Evolutionary conservation across 2,888 invertebrate species (phyloP).

Genomic region (Thymelicus sylvestris): DNA sequence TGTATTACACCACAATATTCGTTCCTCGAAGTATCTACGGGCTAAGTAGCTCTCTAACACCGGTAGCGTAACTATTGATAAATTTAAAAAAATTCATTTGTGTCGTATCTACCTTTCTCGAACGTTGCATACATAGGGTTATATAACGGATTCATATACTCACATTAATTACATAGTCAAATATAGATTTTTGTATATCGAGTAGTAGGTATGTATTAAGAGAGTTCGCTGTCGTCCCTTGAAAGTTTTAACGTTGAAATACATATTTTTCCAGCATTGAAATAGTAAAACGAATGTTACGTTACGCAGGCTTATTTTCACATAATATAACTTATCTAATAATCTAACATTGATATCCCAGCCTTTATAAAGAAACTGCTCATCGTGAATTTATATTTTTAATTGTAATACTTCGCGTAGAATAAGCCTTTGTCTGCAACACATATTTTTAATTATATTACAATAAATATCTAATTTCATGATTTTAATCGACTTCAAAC

Average conservation of each 20-base stretch:
- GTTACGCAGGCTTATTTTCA: background rate
- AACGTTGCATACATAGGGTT: constrained; percentile 60
- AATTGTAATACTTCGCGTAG: too few relatives aligned
- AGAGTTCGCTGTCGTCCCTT: constrained; percentile 71
- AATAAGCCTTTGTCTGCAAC: too few relatives aligned
- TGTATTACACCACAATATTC: background rate
- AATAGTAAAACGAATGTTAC: constrained; percentile 55
- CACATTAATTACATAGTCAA: constrained; percentile 41
- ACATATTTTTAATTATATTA: too few relatives aligned
- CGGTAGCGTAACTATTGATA: constrained; percentile 40
- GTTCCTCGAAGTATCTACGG: constrained; percentile 54
- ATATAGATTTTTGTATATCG: constrained; percentile 34
- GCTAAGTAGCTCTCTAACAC: constrained; percentile 38
- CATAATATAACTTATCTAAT: background rate
- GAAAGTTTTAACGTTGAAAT: constrained; percentile 36
- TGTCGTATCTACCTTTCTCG: constrained; percentile 65
- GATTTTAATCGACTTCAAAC: too few relatives aligned
- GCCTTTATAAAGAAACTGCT: too few relatives aligned
- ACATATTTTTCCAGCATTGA: constrained; percentile 51
- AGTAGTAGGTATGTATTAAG: constrained; percentile 16
- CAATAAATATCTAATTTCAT: too few relatives aligned
- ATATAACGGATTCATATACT: constrained; percentile 55
- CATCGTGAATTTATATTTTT: too few relatives aligned
- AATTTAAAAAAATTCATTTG: constrained; percentile 60
- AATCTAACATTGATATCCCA: background rate